Base-by-base conservation (phyloP, 2,113 vertebrate genomes). In the Oryzias melastigma region DNA sequence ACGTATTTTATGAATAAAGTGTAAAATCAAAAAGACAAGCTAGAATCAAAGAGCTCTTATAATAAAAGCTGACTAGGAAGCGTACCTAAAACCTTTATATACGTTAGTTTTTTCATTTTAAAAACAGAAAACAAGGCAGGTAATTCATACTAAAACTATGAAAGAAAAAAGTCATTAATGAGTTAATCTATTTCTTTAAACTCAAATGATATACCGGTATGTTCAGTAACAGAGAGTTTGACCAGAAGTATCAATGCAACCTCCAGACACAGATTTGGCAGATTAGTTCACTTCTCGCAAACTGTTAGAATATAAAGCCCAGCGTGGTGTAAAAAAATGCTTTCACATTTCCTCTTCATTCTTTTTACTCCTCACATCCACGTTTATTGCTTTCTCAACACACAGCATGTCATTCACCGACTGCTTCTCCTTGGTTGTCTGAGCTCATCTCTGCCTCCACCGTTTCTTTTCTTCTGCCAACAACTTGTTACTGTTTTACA, bases 341-440 rank as follows among this genome's bases (percentile, higher is more conserved):
- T 49, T 52, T 70, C 65, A 66, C 65, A 50, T 73, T n/a, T 58
- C 66, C 57, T 66, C 50, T 19, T 56, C 55, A 65, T 67, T 51
- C 59, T 69, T 35, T 51, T 67, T 62, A 76, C 44, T 5, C 74
- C 47, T 70, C 76, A 65, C 69, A 59, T 69, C 55, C 58, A 52
- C 64, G 85, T 78, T 84, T 84, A 87, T 88, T 70, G 61, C 58
- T 67, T 84, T 69, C 80, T 79, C 81, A 81, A 85, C 73, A 72
- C 35, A 8, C 73, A 81, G 81, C 74, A 68, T 75, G 78, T 75
- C 79, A 80, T 83, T 85, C 74, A 65, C 58, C 63, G 65, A 80
- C 62, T 75, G 59, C 72, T 71, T 72, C 53, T 68, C 73, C 77
- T 44, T 60, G 77, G 64, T 80, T 70, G 62, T 42, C 64, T 48